Evolutionary conservation across 2,888 invertebrate species (phyloP).

Genomic region (Epinotia brunnichana): DNA sequence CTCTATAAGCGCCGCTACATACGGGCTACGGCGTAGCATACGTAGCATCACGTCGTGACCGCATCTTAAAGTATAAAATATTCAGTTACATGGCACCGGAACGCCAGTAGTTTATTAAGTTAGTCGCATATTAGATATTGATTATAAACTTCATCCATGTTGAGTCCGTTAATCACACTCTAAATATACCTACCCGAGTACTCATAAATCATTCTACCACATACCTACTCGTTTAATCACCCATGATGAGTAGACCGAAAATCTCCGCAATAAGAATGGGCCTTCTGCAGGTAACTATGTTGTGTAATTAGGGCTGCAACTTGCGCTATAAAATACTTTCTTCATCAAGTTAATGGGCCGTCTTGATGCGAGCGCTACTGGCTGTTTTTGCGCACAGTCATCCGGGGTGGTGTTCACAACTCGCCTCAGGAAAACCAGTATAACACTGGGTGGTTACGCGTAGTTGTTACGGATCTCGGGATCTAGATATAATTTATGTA

Average conservation of each 20-base stretch:
- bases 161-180: not conserved
- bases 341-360: conserved; percentile 71
- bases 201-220: not conserved
- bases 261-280: not conserved
- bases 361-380: conserved; percentile 57
- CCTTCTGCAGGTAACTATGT: conserved; percentile 28
- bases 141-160: not conserved
- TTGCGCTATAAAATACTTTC: conserved; percentile 65
- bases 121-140: too few species aligned
- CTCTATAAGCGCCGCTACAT: too few species aligned
- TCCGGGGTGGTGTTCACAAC: conserved; percentile 31
- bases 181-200: not conserved
- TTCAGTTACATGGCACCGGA: too few species aligned
- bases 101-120: too few species aligned
- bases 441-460: not conserved
- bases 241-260: not conserved
- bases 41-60: too few species aligned
- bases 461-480: not conserved
- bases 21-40: too few species aligned
- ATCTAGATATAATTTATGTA: not conserved
- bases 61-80: too few species aligned
- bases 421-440: not conserved
- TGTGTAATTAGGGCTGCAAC: conserved; percentile 43
- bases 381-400: conserved; percentile 60
- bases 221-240: not conserved